Evolutionary conservation across 1,140 invertebrate genomes (phyloP), one percentile per base, ranked within the genome.

Genomic region (Thalassaphorura encarpata): DNA sequence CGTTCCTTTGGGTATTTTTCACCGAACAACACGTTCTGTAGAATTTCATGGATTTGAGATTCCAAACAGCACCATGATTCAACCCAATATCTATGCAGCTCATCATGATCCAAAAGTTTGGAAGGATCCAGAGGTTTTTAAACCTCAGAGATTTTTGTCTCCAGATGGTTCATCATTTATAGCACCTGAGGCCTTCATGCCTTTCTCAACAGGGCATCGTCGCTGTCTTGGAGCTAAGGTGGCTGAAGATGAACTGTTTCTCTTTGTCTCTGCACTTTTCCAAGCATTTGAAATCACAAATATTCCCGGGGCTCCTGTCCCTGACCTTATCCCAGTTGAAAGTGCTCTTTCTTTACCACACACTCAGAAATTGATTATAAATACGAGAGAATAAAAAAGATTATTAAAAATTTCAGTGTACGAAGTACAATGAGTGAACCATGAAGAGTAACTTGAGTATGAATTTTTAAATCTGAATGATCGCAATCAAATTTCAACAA

Each of bases 31-130:
- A 5, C 26, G 31, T 15, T 65, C 69, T 46, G 56, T 66, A 8
- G 54, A 57, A 21, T 47, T 71, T 16, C 41, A 58, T 6, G 68
- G 69, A 2, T 71, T 67, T 52, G 27, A 51, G 2, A 69, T 75
- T 31, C 73, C 73, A 11, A 66, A 67, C 50, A 69, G 67, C 29
- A 61, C 71, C 13, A 62, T 69, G 2, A 61, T 75, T 15, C 56
- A 74, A 0, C 67, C 69, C 6, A 58, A 58, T 48, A 15, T 40
- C 2, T 58, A 58, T 29, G 45, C 11, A 8, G 26, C 36, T 23
- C 56, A 58, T 48, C 23, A 45, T 18, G 39, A 53, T 29, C 11
- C 28, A 3, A n/a, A 58, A n/a, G 23, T 47, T 28, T 58, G 42
- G 41, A 42, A 27, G 23, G 41, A 53, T 18, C 56, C 56, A 8